Percentiles rank a stretch among this genome's conserved stretches.
Evolutionary conservation across 2,888 invertebrate genomes (phyloP).

Genomic region (Harmothoe impar): DNA sequence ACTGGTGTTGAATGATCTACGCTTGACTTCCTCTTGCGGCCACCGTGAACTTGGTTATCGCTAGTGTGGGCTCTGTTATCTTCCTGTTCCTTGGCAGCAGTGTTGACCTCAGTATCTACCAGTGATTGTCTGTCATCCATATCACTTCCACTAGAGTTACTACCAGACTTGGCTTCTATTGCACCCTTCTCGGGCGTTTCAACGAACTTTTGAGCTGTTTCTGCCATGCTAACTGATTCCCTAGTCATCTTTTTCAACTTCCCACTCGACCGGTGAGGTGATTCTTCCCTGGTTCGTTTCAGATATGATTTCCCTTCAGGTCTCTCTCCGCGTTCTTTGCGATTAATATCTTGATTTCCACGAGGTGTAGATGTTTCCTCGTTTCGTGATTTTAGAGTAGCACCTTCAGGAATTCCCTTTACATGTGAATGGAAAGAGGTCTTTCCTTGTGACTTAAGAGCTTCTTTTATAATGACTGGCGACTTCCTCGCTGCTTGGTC

Average conservation of each 20-base stretch:
- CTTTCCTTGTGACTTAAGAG: neutral
- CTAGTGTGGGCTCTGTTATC: neutral
- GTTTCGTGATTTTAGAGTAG: neutral
- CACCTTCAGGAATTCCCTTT: neutral
- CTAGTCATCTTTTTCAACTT: too few species aligned
- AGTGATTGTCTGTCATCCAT: neutral
- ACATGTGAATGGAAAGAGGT: neutral
- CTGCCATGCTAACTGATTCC: neutral
- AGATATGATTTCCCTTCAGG: too few species aligned
- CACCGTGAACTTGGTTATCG: neutral
- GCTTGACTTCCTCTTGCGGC: conserved; percentile 7
- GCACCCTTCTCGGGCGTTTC: neutral
- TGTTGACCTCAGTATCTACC: neutral
- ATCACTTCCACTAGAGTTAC: neutral
- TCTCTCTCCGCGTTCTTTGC: neutral
- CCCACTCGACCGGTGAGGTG: too few species aligned
- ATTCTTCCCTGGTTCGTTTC: too few species aligned
- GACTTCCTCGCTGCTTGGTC: neutral
- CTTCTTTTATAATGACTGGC: too few species aligned
- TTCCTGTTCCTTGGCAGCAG: neutral
- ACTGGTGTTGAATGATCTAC: conserved; percentile 20
- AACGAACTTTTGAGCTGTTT: neutral
- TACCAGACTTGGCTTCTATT: neutral
- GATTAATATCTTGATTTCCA: neutral
- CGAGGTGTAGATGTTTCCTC: neutral